phyloP scores from a whole-genome alignment of 2,888 invertebrate genomes.

The Drosophila maculinotata region DNA sequence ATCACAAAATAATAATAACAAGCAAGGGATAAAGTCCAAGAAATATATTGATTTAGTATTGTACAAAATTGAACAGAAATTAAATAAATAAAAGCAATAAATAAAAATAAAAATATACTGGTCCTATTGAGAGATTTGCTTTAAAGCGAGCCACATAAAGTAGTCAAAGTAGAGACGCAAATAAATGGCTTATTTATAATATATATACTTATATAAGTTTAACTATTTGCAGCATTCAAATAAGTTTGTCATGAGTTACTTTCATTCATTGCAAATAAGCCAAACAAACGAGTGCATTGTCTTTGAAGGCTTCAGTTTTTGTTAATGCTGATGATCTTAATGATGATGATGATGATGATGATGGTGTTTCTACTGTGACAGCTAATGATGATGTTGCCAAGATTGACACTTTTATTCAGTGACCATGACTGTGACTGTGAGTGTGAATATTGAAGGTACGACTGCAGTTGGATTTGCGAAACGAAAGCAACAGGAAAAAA shows the following conservation, averaged over 20 bases:
- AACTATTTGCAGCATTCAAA: slow-evolving; percentile 9
- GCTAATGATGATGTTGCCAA: slow-evolving; percentile 54
- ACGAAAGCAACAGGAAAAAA: slow-evolving; percentile 56
- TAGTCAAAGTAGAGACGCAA: no score
- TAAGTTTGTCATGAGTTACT: slow-evolving; percentile 34
- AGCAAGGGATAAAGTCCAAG: no score
- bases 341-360: slow-evolving; percentile 43
- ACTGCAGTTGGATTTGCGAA: slow-evolving; percentile 37
- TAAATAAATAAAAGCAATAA: no score
- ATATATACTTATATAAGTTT: neutral
- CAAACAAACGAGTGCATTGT: slow-evolving; percentile 58
- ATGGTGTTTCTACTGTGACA: slow-evolving; percentile 21
- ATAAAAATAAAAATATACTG: no score
- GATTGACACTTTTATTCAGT: slow-evolving; percentile 82
- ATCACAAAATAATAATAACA: no score
- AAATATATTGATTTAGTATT: no score
- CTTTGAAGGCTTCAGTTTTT: slow-evolving; percentile 29
- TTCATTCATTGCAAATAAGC: slow-evolving; percentile 40
- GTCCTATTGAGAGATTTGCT: no score
- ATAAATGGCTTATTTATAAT: neutral
- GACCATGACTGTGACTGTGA: slow-evolving; percentile 78
- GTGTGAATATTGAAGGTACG: slow-evolving; percentile 19
- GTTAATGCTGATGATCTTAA: slow-evolving; percentile 20
- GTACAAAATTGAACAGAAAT: no score
- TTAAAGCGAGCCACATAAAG: no score